Evolutionary conservation across 2,888 invertebrate genomes (phyloP), one percentile per base, ranked within the genome.

Genomic region (Cryptus armator): DNA sequence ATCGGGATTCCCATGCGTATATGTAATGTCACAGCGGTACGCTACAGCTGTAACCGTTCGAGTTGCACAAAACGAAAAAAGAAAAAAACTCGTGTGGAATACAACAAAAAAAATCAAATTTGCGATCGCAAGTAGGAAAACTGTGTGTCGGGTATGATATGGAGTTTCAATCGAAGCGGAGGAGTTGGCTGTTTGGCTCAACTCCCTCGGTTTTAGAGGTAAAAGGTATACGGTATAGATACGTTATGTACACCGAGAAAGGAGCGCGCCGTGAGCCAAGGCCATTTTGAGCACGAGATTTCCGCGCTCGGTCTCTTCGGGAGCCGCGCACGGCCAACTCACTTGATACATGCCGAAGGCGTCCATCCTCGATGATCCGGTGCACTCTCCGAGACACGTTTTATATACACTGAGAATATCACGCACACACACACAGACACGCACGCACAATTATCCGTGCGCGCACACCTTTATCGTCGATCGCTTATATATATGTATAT

Each of bases 271-370:
- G 85, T 80, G 82, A 86, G 80, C 88, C 91, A 91, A 91, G 91
- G 91, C 91, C 91, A 92, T 90, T 91, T 91, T 90, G 89, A 90
- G 90, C 77, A 85, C 86, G 87, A 86, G 84, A 88, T 88, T 86
- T 85, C 86, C 87, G 83, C 85, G 87, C 80, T 71, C 81, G 74
- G 74, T 72, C 59, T 68, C 43, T 66, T 46, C 71, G 77, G 46
- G 29, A 62, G 62, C 62, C 14, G 62, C 7, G 19, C 56, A 59
- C 80, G 66, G 71, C 81, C 66, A 83, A 93, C 93, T 93, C 93
- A 93, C 93, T 93, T 93, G 93, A 86, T 93, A 93, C 91, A 93
- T 92, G 90, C 93, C 92, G 90, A 91, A 93, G 90, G 93, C 91
- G 91, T 93, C 93, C 93, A 93, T 93, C 90, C 83, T 79, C 83